Base-by-base conservation (phyloP, 2,888 invertebrate genomes). In the Chrysotoxum bicinctum region DNA sequence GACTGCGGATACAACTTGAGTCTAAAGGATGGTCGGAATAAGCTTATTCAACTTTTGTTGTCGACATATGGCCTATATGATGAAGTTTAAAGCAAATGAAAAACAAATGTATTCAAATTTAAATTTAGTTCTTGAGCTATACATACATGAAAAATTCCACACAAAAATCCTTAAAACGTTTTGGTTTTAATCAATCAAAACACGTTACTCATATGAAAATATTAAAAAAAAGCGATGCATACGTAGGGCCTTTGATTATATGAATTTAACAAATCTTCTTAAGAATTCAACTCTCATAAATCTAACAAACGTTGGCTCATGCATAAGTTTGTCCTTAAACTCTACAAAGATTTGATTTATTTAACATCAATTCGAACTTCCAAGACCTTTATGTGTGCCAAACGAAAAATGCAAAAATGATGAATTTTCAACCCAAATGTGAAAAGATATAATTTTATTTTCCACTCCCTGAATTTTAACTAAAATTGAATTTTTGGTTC, bases 391-490 rank as follows among this genome's bases (percentile, higher is more conserved):
- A 64, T 21, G 45, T 64, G 19, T 4, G 30, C 23, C 23, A 60
- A 37, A 21, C 16, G n/a, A n/a, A 43, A 19, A 19, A 30, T 1
- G 26, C 40, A 43, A 64, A 64, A 32, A 60, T 60, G 60, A 60
- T 60, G 43, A 64, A 35, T 37, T 68, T 68, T 37, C 12, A 68
- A 52, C 52, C 12, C 37, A 23, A 68, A 68, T 32, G 52, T 23
- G 50, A 68, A 52, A 32, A 52, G 23, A 68, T 52, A 68, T 52
- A 68, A 52, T 23, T 68, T 68, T 50, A 45, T 45, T 37, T 68
- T 52, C n/a, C 23, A 16, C 16, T 32, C 16, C 16, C 3, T 32
- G 50, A 68, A 68, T 21, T 68, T 68, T 32, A 19, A 45, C 30
- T 52, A 2, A 32, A 37, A 12, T 35, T 23, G 52, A 52, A 48